Base-by-base conservation (phyloP, 2,113 vertebrate genomes). In the Siniperca knerii region DNA sequence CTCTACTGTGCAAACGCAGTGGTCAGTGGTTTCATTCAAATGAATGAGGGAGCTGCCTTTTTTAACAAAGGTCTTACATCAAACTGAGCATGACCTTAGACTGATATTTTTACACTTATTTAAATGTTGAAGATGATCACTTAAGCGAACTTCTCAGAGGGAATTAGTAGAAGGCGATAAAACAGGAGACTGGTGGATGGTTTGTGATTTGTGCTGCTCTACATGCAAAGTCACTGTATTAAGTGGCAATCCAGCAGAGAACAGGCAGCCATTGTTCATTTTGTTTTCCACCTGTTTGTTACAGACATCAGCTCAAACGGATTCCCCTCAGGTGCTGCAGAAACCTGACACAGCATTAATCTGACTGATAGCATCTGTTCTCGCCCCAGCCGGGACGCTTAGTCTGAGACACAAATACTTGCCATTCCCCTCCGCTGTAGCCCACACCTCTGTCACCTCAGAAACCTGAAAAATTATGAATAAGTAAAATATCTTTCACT, bases 301-400 rank as follows among this genome's bases (percentile, higher is more conserved):
- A 46, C 66, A 67, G 46, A 54, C 29, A n/a, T 8, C 10, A 9
- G n/a, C 23, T 69, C 40, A 12, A 16, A 23, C 8, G 2, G 68
- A 48, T 46, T 71, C 37, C 71, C 79, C n/a, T 21, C 72, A 57
- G 79, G 76, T 64, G 71, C 69, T 54, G 42, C 54, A 62, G 76
- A 72, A 83, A 86, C 40, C 40, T 0, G 12, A 72, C 44, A 75
- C 75, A 35, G 71, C 35, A 23, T 81, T 55, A 55, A 68, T 46
- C 29, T 73, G 42, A 37, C n/a, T 21, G 57, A 81, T 78, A 37
- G 8, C n/a, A 55, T 85, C 54, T 35, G 48, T 66, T 66, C 35
- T 77, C 23, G 1, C 57, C 20, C 6, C 0, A 12, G 40, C 9
- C 0, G 0, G 16, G 23, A 50, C 18, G 2, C n/a, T 55, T 58